Evolutionary conservation across 2,113 vertebrate genomes (phyloP).

Genomic region (Pachycephala philippinensis): DNA sequence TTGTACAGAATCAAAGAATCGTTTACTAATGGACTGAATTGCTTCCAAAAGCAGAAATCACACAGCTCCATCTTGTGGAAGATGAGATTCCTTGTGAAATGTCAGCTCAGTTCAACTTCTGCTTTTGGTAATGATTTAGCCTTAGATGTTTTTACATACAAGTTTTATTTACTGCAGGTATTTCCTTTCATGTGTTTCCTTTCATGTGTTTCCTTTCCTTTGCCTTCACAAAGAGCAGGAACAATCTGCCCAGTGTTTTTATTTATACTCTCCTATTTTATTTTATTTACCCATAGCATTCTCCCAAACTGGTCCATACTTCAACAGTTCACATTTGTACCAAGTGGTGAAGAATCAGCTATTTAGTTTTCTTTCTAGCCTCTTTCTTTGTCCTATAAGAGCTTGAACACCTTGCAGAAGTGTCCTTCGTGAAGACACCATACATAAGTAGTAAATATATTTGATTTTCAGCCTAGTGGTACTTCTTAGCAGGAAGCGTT

Average conservation of each 20-base stretch:
- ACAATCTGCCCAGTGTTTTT: background rate
- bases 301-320: background rate
- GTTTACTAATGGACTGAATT: background rate
- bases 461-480: background rate
- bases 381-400: background rate
- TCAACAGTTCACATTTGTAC: background rate
- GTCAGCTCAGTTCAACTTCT: background rate
- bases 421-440: background rate
- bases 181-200: background rate
- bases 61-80: conserved; percentile 74
- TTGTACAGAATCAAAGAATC: background rate
- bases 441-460: background rate
- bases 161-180: background rate
- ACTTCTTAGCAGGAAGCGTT: background rate
- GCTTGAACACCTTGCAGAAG: background rate
- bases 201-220: too few relatives aligned
- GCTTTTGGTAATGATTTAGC: background rate
- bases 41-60: conserved; percentile 36
- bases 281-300: background rate
- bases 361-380: background rate
- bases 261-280: background rate
- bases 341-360: background rate
- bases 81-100: background rate
- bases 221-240: background rate
- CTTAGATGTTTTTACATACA: background rate